A percentile compares a stretch with the other conserved stretches of the same genome.
Evolutionary conservation across 2,888 invertebrate genomes (phyloP).

Genomic region (Ganaspis brasiliensis): DNA sequence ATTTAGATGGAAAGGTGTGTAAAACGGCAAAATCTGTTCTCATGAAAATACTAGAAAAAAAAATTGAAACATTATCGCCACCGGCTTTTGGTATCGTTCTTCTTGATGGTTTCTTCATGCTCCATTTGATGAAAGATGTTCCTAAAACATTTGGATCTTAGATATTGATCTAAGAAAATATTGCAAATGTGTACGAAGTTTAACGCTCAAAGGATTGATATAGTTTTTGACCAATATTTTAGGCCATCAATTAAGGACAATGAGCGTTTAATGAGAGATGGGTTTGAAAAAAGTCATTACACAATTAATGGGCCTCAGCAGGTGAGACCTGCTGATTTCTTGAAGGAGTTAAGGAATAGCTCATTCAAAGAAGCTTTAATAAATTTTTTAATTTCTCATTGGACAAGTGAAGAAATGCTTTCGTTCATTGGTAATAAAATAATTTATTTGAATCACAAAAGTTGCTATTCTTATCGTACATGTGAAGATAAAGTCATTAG

Average conservation of each 20-base stretch:
- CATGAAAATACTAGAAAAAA: constrained; percentile 54
- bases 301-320: no score
- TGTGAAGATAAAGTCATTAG: constrained; percentile 7
- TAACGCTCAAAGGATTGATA: no score
- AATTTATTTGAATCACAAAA: constrained; percentile 56
- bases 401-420: constrained; percentile 17
- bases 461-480: constrained; percentile 47
- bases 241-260: no score
- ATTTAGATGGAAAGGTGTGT: constrained; percentile 61
- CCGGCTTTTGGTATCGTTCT: no score
- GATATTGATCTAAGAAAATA: no score
- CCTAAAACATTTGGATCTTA: no score
- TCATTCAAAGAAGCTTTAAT: constrained; percentile 42
- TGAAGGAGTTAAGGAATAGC: constrained; percentile 14
- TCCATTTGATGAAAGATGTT: no score
- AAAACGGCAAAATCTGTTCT: constrained; percentile 62
- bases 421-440: constrained; percentile 44
- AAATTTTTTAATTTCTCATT: constrained; percentile 22
- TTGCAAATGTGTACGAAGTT: no score
- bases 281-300: no score
- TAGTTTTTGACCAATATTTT: no score
- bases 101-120: no score
- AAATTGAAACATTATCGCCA: not conserved
- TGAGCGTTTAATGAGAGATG: no score
- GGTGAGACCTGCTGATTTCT: constrained; percentile 2